phyloP scores from a whole-genome alignment of 2,888 invertebrate species.

The Drosophila vallismaia region DNA sequence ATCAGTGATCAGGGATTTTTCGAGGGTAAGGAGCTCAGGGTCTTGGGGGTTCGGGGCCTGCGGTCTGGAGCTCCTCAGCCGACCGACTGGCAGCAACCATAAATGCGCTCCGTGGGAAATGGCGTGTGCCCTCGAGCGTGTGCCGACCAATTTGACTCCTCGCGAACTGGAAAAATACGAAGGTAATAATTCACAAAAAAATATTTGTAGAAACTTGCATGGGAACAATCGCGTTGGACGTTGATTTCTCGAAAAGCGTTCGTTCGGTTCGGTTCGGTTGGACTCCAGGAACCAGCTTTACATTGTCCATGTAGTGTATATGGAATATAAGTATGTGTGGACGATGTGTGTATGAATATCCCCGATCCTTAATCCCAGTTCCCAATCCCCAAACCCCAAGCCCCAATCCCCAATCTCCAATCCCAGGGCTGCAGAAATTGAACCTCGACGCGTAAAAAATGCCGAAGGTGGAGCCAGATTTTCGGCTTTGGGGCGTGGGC shows the following conservation, averaged over 20 bases:
- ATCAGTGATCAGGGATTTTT: slow-evolving; percentile 65
- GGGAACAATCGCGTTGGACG: slow-evolving; percentile 83
- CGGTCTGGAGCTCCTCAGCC: slow-evolving; percentile 12
- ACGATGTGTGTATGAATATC: slow-evolving; percentile 14
- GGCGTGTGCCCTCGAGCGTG: slow-evolving; percentile 87
- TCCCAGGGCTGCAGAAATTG: slow-evolving; percentile 68
- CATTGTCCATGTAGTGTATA: slow-evolving; percentile 49
- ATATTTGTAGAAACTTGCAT: slow-evolving; percentile 83
- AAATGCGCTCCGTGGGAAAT: slow-evolving; percentile 86
- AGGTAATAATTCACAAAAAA: slow-evolving; percentile 84
- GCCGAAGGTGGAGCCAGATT: slow-evolving; percentile 69
- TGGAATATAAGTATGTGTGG: not conserved
- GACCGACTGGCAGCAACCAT: slow-evolving; percentile 54
- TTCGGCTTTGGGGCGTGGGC: slow-evolving; percentile 69
- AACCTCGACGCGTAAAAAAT: slow-evolving; percentile 22
- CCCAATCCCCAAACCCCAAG: not conserved
- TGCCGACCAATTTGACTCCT: slow-evolving; percentile 85
- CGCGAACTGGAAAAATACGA: slow-evolving; percentile 85
- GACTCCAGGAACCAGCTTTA: slow-evolving; percentile 50
- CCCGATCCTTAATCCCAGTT: slow-evolving; percentile 23
- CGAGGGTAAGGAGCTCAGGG: slow-evolving; percentile 52
- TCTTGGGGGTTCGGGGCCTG: slow-evolving; percentile 36
- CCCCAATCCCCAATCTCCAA: slow-evolving; percentile 2
- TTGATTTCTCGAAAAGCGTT: slow-evolving; percentile 80
- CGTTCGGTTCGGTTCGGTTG: slow-evolving; percentile 53